Percentiles rank a stretch among this genome's conserved stretches.
These are phyloP conservation scores for Apodemus sylvaticus DNA, from an alignment of 2,113 vertebrate species.

Conservation along the genomic window DNA sequence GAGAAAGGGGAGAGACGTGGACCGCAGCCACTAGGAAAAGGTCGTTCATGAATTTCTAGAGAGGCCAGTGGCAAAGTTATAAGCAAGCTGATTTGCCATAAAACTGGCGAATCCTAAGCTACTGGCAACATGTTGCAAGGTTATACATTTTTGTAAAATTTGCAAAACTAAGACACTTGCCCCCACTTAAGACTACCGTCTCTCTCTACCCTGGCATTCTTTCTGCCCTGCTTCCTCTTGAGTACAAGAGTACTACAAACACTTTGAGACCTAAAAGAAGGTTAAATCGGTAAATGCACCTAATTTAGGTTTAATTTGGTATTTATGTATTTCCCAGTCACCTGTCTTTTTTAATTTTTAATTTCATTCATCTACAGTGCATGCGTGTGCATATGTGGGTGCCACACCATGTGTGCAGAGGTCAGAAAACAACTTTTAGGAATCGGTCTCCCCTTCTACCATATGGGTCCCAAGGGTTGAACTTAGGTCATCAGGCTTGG, in stretches of 20 bases:
- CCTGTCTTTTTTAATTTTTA: neutral
- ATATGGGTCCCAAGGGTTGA: too few relatives aligned
- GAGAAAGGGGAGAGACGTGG: neutral
- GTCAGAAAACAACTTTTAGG: neutral
- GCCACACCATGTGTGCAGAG: neutral
- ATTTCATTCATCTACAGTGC: neutral
- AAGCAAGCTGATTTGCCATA: neutral
- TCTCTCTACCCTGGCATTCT: neutral
- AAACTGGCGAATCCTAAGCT: neutral
- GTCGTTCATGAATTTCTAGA: neutral
- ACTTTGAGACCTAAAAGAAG: neutral
- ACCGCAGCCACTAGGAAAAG: neutral
- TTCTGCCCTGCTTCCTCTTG: neutral
- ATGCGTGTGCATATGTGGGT: neutral
- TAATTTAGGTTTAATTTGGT: neutral
- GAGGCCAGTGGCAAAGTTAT: neutral
- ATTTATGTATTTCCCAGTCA: neutral
- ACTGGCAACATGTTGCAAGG: neutral
- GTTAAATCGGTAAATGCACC: neutral
- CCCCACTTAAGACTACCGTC: neutral
- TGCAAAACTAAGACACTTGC: neutral
- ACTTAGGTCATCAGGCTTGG: neutral
- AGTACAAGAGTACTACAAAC: neutral
- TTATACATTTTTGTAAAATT: neutral
- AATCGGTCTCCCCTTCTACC: neutral